Percentiles rank a stretch among this genome's conserved stretches.
Evolutionary conservation across 2,888 invertebrate species (phyloP).

Genomic region (Megamerina dolium): DNA sequence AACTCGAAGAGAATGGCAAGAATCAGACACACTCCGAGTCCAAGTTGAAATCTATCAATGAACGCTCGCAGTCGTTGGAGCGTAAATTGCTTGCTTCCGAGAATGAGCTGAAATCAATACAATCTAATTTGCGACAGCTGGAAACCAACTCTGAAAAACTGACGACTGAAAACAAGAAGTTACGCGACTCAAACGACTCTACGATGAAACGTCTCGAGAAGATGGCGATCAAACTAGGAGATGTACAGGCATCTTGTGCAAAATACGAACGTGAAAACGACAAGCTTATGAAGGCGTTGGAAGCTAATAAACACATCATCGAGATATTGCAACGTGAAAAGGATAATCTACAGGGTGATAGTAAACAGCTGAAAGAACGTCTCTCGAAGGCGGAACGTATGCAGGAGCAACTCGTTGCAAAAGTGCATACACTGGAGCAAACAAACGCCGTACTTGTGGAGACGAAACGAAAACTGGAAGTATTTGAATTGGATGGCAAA

Average conservation of each 20-base stretch:
- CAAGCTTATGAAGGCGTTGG: conserved; percentile 18
- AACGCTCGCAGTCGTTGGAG: conserved; percentile 23
- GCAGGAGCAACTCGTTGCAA: conserved; percentile 24
- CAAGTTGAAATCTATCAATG: conserved; percentile 20
- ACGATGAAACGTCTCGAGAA: conserved; percentile 31
- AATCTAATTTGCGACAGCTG: conserved; percentile 16
- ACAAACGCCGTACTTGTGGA: conserved; percentile 18
- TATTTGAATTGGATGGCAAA: conserved; percentile 25
- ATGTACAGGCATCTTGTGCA: conserved; percentile 26
- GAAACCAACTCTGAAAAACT: conserved; percentile 19
- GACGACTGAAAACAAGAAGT: conserved; percentile 22
- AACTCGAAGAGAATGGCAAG: conserved; percentile 19
- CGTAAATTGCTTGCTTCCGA: conserved; percentile 21
- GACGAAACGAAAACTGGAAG: conserved; percentile 24
- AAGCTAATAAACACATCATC: conserved; percentile 12
- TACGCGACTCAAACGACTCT: conserved; percentile 20
- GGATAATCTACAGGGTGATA: conserved; percentile 21
- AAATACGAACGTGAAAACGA: conserved; percentile 30
- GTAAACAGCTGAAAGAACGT: conserved; percentile 25
- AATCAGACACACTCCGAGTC: conserved; percentile 17
- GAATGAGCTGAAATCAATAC: conserved; percentile 23
- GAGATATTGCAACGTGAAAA: conserved; percentile 25
- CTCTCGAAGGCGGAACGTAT: conserved; percentile 20
- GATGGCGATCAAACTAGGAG: conserved; percentile 30
- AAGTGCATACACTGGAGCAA: conserved; percentile 22